Evolutionary conservation across 2,113 vertebrate genomes (phyloP), one percentile per base, ranked within the genome.

Genomic region (Silurus meridionalis): DNA sequence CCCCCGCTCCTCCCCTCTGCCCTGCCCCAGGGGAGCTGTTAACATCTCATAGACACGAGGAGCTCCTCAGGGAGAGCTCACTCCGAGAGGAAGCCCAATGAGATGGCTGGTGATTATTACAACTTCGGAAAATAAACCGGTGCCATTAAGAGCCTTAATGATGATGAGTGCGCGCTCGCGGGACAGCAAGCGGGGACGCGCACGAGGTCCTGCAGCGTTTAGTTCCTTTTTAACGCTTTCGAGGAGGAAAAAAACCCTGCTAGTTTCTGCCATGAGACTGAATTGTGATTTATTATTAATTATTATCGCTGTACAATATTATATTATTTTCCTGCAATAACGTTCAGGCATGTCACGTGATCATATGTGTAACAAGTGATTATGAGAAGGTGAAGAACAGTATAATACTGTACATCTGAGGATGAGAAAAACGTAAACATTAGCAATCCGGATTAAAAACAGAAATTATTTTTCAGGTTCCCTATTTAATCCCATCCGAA

Each of bases 21-120:
- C 37, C 37, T 37, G 37, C 37, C 37, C 37, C 37, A 37, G 1
- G 90, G 97, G 97, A 95, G 93, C 95, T 93, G 93, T 97, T 95
- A 94, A 95, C 96, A 96, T 96, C 96, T 96, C 96, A 95, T 97
- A 96, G 96, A 97, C 92, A 95, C 95, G 94, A 95, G 95, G 94
- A 94, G 89, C 89, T 93, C 92, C 90, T 80, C 87, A 85, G 87
- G 89, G 89, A 91, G 89, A 85, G 61, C 84, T 83, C 82, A 90
- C 89, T 78, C 82, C 85, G 89, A 90, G 83, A 85, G 86, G 85
- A 86, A 85, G 89, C 88, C 89, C 93, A 94, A 94, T 94, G 93
- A 94, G 91, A 93, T 91, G 87, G 86, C 71, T 69, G 92, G 87
- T 91, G 92, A 94, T 95, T 91, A 93, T 93, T 90, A 60, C 89